Evolutionary conservation across 2,797 vertebrate genomes (phyloP).

Genomic region (Poecilia wingei): DNA sequence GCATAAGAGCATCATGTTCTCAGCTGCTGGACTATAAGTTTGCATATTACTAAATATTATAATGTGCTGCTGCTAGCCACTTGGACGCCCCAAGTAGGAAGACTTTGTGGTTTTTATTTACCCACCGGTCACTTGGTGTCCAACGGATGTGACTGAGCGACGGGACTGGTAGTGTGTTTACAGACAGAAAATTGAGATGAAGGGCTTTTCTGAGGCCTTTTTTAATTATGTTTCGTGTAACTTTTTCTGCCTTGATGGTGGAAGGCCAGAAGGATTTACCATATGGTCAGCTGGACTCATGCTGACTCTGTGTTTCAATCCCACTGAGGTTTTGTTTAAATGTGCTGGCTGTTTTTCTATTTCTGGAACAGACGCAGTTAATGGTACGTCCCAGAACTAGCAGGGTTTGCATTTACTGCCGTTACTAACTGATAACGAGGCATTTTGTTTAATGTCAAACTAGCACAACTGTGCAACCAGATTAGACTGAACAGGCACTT

Average conservation of each 20-base stretch:
- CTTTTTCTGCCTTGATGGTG: constrained; percentile 46
- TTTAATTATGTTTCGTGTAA: constrained; percentile 39
- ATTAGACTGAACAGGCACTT: constrained; percentile 20
- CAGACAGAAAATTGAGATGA: constrained; percentile 7
- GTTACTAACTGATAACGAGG: constrained; percentile 4
- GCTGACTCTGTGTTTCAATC: constrained; percentile 36
- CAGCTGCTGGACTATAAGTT: constrained; percentile 19
- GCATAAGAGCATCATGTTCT: constrained; percentile 17
- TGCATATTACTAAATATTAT: constrained; percentile 4
- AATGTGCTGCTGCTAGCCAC: background rate
- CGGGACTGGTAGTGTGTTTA: background rate
- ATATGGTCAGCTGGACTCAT: constrained; percentile 65
- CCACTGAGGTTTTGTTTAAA: constrained; percentile 11
- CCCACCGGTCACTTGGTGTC: background rate
- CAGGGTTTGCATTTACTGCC: background rate
- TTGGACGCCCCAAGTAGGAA: background rate
- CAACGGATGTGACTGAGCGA: background rate
- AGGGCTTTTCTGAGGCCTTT: constrained; percentile 32
- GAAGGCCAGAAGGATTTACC: constrained; percentile 70
- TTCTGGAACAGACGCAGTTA: constrained; percentile 24
- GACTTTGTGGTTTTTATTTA: background rate
- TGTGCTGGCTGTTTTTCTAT: background rate
- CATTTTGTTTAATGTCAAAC: constrained; percentile 15
- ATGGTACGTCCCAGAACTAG: background rate
- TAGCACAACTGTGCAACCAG: constrained; percentile 17